These are phyloP conservation scores for Epizoanthus ramosus DNA, from an alignment of 92 coral and sea anemone species.

Conservation along the genomic window DNA sequence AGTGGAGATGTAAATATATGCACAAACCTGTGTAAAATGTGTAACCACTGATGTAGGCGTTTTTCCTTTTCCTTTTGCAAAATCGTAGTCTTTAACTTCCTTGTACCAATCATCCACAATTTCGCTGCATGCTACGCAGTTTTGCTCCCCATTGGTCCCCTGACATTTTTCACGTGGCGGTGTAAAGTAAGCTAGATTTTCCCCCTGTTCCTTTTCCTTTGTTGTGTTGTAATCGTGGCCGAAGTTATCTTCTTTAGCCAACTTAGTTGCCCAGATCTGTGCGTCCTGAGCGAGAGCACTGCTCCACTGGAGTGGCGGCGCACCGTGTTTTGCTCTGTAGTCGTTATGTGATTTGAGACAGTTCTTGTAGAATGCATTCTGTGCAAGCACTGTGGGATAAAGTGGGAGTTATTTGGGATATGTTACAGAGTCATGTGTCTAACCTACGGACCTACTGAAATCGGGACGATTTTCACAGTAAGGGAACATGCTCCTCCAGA, in stretches of 20 bases:
- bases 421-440: too few species aligned
- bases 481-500: too few species aligned
- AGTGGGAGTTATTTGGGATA: neutral
- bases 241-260: constrained; percentile 17
- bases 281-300: constrained; percentile 26
- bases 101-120: constrained; percentile 25
- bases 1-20: too few species aligned
- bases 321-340: constrained; percentile 27
- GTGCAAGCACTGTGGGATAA: neutral
- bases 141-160: neutral
- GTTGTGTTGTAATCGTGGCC: constrained; percentile 15
- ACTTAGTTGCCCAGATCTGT: constrained; percentile 9
- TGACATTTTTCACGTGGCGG: constrained; percentile 35
- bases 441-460: too few species aligned
- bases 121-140: constrained; percentile 29
- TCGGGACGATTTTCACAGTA: too few species aligned
- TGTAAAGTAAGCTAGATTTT: constrained; percentile 18
- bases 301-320: constrained; percentile 13
- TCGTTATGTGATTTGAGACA: constrained; percentile 29
- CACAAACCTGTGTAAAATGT: constrained; percentile 35
- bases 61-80: constrained; percentile 22
- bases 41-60: constrained; percentile 23
- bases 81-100: constrained; percentile 31
- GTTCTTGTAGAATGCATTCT: constrained; percentile 19
- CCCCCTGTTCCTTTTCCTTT: constrained; percentile 10